These are phyloP conservation scores for Orestias chungarensis DNA, from an alignment of 2,797 vertebrate species.

Conservation along the genomic window DNA sequence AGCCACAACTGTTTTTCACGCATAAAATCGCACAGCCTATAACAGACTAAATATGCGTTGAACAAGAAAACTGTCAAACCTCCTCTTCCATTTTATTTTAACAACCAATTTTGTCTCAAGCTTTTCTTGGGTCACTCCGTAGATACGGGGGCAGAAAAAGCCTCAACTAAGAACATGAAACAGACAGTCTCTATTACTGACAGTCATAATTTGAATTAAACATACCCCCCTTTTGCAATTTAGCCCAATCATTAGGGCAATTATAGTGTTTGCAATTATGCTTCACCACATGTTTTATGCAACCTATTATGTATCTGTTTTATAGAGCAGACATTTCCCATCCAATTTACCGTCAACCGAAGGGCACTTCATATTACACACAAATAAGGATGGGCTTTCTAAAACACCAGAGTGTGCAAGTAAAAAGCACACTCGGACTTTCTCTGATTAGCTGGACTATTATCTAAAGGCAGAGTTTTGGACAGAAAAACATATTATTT, in stretches of 20 bases:
- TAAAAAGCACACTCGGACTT: neutral
- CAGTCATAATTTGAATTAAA: conserved; percentile 13
- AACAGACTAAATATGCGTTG: neutral
- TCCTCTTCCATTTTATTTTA: neutral
- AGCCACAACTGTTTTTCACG: neutral
- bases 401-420: neutral
- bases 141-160: neutral
- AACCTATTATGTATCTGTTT: neutral
- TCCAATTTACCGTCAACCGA: neutral
- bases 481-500: neutral
- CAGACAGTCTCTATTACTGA: neutral
- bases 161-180: neutral
- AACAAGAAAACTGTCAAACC: neutral
- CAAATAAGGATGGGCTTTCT: neutral
- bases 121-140: neutral
- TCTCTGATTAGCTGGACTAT: neutral
- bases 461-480: neutral
- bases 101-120: neutral
- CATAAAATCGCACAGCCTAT: neutral
- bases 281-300: neutral
- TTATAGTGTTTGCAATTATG: conserved; percentile 1
- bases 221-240: conserved; percentile 5
- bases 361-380: neutral
- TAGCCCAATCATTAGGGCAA: conserved; percentile 2
- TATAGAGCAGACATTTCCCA: neutral